phyloP scores from a whole-genome alignment of 2,888 invertebrate species.

The Heliconius cydno region DNA sequence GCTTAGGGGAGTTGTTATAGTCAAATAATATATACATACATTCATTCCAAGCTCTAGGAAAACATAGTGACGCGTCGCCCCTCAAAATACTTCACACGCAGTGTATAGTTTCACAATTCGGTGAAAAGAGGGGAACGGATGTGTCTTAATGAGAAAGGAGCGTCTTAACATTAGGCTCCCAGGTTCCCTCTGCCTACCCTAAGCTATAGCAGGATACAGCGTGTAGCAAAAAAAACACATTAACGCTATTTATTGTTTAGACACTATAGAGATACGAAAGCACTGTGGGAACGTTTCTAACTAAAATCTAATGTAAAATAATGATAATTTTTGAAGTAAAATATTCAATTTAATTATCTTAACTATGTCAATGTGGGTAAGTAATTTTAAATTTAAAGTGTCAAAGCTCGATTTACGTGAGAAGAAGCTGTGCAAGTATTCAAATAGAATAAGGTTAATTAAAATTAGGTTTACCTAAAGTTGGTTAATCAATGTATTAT shows the following conservation, averaged over 20 bases:
- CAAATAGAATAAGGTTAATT: neutral
- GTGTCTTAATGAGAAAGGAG: no score
- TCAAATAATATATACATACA: neutral
- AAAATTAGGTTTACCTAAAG: neutral
- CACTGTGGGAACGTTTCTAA: neutral
- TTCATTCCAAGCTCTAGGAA: neutral
- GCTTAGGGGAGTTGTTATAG: neutral
- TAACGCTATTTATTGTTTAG: no score
- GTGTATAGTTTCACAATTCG: no score
- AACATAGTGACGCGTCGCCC: neutral
- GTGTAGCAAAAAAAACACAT: neutral
- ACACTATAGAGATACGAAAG: neutral
- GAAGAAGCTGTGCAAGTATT: neutral
- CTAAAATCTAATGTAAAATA: neutral
- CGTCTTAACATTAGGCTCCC: no score
- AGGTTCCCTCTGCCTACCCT: no score
- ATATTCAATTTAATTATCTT: neutral
- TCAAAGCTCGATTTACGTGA: neutral
- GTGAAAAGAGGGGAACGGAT: no score
- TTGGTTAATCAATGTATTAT: neutral
- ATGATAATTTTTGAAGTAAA: neutral
- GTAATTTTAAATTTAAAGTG: neutral
- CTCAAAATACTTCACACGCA: neutral
- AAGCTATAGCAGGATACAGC: neutral
- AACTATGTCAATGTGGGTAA: neutral